phyloP scores from a whole-genome alignment of 1,140 invertebrate genomes.

The Aporrectodea caliginosa region DNA sequence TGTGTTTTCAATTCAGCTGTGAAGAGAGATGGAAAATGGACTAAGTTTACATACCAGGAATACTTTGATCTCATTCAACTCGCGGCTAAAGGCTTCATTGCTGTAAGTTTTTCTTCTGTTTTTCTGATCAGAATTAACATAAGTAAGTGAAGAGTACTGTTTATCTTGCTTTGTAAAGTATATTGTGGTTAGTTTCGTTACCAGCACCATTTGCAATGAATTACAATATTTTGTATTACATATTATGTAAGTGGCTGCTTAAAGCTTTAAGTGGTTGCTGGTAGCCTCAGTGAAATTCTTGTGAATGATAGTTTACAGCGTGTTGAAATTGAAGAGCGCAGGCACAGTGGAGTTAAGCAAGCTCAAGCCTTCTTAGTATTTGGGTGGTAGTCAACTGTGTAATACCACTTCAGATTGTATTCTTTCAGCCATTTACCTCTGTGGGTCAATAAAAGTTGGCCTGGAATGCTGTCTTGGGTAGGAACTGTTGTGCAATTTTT shows the following conservation, averaged over 20 bases:
- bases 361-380: no score
- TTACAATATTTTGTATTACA: background rate
- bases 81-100: constrained; percentile 79
- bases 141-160: background rate
- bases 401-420: no score
- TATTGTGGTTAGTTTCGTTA: background rate
- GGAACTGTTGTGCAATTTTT: background rate
- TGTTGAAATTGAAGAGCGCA: no score
- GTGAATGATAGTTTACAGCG: no score
- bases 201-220: background rate
- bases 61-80: constrained; percentile 70
- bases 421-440: no score
- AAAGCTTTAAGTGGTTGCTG: background rate
- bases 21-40: constrained; percentile 48
- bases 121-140: background rate
- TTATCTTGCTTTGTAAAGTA: background rate
- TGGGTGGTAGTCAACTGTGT: no score
- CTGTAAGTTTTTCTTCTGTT: constrained; percentile 37
- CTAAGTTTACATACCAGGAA: constrained; percentile 71
- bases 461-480: no score
- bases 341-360: no score
- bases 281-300: no score
- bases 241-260: background rate
- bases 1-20: no score
- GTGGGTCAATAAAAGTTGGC: no score